Percentiles rank a stretch among this genome's conserved stretches.
phyloP scores from a whole-genome alignment of 2,888 invertebrate genomes.

The Adineta ricciae region DNA sequence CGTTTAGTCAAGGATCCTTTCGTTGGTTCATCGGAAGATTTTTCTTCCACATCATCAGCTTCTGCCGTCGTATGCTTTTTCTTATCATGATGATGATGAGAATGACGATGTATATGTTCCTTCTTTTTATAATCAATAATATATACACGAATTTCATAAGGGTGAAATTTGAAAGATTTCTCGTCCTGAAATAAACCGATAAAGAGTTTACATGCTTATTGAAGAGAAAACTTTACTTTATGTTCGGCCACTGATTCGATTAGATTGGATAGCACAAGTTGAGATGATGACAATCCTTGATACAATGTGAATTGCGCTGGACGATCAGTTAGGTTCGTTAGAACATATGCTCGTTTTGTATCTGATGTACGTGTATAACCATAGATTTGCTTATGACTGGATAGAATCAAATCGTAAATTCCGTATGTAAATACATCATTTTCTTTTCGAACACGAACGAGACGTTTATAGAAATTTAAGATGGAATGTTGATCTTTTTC shows the following conservation, averaged over 20 bases:
- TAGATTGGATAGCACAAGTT: not conserved
- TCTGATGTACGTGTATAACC: constrained; percentile 19
- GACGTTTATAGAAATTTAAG: constrained; percentile 1
- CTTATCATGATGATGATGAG: not conserved
- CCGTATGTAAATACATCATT: not conserved
- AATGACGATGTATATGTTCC: not conserved
- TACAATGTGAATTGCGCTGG: not conserved
- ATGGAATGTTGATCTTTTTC: not conserved
- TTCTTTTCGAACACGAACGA: not conserved
- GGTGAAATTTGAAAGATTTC: constrained; percentile 11
- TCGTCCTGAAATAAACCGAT: not conserved
- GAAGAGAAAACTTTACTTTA: not conserved
- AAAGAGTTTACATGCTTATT: not conserved
- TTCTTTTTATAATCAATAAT: constrained; percentile 10
- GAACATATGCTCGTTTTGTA: not conserved
- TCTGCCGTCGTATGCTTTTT: not conserved
- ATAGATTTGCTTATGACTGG: not conserved
- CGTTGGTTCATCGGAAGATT: not conserved
- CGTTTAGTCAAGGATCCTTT: not conserved
- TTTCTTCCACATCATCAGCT: not conserved
- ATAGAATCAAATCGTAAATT: constrained; percentile 8
- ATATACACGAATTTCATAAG: constrained; percentile 13
- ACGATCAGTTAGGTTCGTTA: constrained; percentile 15
- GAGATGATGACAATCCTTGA: constrained; percentile 1
- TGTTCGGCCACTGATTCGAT: not conserved